Evolutionary conservation across 2,888 invertebrate species (phyloP).

Genomic region (Terebella lapidaria): DNA sequence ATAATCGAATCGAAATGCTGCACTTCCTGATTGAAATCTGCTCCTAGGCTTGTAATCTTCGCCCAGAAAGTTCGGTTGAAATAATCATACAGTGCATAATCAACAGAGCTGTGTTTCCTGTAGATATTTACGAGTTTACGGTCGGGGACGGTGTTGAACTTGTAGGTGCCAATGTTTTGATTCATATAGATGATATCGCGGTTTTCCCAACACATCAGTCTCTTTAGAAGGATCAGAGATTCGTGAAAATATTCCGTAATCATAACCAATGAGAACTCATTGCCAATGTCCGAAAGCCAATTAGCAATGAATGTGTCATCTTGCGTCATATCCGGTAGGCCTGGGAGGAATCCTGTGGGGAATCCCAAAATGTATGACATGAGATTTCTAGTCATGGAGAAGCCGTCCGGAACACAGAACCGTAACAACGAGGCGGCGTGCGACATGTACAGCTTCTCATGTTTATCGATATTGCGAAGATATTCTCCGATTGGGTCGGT

Average conservation of each 20-base stretch:
- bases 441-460: constrained; percentile 36
- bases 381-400: constrained; percentile 41
- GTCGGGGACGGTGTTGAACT: constrained; percentile 18
- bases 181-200: constrained; percentile 43
- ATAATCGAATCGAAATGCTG: constrained; percentile 6
- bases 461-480: constrained; percentile 33
- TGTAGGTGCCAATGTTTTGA: constrained; percentile 25
- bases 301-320: background rate
- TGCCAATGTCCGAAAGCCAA: constrained; percentile 33
- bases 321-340: constrained; percentile 26
- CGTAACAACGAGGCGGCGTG: constrained; percentile 12
- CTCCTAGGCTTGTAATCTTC: constrained; percentile 28
- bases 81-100: constrained; percentile 41
- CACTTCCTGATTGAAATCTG: constrained; percentile 29
- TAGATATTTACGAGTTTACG: constrained; percentile 28
- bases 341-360: constrained; percentile 38
- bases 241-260: constrained; percentile 48
- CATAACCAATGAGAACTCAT: constrained; percentile 41
- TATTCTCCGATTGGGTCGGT: constrained; percentile 32
- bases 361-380: constrained; percentile 46
- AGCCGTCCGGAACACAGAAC: constrained; percentile 42
- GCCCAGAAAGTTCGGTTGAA: constrained; percentile 44
- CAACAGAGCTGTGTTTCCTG: constrained; percentile 37
- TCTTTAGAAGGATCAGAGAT: constrained; percentile 43
- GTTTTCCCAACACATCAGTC: constrained; percentile 46